Percentiles rank a stretch among this genome's conserved stretches.
phyloP scores from a whole-genome alignment of 1,140 invertebrate genomes.

The Tetragonula clypearis region DNA sequence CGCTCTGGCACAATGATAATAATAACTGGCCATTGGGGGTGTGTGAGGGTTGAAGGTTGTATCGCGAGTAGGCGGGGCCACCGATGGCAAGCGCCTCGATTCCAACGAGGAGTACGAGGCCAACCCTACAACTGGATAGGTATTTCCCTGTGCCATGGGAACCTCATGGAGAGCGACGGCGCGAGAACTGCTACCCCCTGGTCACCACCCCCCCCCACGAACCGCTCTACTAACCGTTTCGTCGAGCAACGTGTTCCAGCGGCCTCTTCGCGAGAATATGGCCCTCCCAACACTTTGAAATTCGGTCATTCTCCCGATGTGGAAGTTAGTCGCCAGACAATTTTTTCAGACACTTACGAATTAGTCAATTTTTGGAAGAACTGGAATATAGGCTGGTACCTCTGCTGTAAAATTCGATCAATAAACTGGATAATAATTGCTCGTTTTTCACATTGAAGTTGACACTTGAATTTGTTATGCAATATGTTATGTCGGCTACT shows the following conservation, averaged over 20 bases:
- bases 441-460: rapidly evolving
- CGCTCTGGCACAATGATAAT: conserved; percentile 46
- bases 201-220: conserved; percentile 36
- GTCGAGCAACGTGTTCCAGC: conserved; percentile 18
- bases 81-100: conserved; percentile 65
- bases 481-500: background rate
- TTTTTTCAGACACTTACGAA: too few species aligned
- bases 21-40: conserved; percentile 55
- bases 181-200: conserved; percentile 64
- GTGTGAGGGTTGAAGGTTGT: conserved; percentile 60
- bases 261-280: conserved; percentile 38
- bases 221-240: background rate
- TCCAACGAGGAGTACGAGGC: conserved; percentile 70
- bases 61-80: conserved; percentile 73
- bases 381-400: background rate
- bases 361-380: background rate
- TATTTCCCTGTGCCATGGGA: conserved; percentile 62
- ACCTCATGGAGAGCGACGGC: conserved; percentile 71
- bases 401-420: background rate
- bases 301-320: conserved; percentile 40
- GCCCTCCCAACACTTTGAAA: conserved; percentile 20
- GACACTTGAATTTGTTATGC: background rate
- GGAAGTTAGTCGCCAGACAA: background rate
- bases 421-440: background rate
- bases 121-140: conserved; percentile 72